These are phyloP conservation scores for Myotis yumanensis DNA, from an alignment of 2,113 vertebrate genomes.

Conservation along the genomic window DNA sequence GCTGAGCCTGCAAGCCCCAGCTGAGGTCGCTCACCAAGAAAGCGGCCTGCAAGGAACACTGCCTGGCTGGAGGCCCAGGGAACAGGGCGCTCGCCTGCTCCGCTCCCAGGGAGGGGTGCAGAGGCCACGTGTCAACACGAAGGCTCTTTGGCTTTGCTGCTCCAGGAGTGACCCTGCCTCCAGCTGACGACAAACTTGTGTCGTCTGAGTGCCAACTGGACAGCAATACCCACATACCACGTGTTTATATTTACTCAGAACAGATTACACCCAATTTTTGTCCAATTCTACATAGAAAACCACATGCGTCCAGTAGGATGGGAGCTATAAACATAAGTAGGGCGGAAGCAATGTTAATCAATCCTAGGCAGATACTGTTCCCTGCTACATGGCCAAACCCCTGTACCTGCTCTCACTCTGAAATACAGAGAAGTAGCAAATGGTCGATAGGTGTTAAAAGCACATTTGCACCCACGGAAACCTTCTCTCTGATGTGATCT, in stretches of 20 bases:
- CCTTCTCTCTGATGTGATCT: background rate
- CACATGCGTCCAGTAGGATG: background rate
- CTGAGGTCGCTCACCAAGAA: background rate
- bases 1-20: background rate
- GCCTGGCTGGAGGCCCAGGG: fast-evolving
- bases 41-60: background rate
- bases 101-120: background rate
- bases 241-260: background rate
- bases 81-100: background rate
- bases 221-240: background rate
- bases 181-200: background rate
- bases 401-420: background rate
- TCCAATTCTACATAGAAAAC: background rate
- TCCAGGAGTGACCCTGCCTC: background rate
- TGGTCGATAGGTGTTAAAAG: background rate
- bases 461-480: background rate
- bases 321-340: background rate
- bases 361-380: background rate
- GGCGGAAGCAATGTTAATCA: background rate
- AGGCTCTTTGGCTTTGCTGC: background rate
- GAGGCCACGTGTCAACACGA: fast-evolving
- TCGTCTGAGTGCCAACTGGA: background rate
- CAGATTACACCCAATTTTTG: background rate
- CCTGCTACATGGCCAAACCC: background rate
- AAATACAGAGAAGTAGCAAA: background rate